These are phyloP conservation scores for Gorsachius goisagi DNA, from an alignment of 2,113 vertebrate species.

Conservation along the genomic window DNA sequence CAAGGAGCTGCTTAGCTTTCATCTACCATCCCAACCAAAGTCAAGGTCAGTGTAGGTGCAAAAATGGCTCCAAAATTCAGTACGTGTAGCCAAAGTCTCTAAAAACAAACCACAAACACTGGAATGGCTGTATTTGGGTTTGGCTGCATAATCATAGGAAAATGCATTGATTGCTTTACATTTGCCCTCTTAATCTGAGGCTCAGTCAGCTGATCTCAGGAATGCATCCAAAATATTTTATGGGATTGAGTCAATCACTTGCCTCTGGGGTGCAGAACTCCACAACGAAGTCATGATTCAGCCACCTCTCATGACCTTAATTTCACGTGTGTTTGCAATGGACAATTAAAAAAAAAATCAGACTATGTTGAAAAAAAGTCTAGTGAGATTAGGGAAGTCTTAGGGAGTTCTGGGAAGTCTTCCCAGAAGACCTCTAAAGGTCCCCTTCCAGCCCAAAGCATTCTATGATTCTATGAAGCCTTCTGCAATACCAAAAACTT, in stretches of 20 bases:
- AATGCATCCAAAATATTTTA: not conserved
- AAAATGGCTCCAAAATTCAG: not conserved
- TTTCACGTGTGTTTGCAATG: not conserved
- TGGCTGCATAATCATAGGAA: not conserved
- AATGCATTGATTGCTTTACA: not conserved
- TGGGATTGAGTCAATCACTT: not conserved
- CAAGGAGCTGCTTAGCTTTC: not conserved
- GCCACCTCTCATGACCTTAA: not conserved
- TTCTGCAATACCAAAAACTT: not conserved
- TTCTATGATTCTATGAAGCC: not conserved
- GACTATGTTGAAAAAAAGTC: not conserved
- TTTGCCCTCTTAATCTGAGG: not conserved
- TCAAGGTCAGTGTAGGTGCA: not conserved
- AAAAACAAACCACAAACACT: not conserved
- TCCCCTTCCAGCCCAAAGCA: too few species aligned
- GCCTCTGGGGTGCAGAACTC: not conserved
- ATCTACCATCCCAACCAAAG: not conserved
- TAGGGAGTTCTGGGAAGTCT: not conserved
- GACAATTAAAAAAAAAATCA: not conserved
- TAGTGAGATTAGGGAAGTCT: not conserved
- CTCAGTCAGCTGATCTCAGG: not conserved
- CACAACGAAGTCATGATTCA: not conserved
- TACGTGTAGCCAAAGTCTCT: rapidly evolving
- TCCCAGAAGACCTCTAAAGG: too few species aligned
- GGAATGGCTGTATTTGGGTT: not conserved